These are phyloP conservation scores for Odontocerum albicorne DNA, from an alignment of 2,888 invertebrate genomes.

Conservation along the genomic window DNA sequence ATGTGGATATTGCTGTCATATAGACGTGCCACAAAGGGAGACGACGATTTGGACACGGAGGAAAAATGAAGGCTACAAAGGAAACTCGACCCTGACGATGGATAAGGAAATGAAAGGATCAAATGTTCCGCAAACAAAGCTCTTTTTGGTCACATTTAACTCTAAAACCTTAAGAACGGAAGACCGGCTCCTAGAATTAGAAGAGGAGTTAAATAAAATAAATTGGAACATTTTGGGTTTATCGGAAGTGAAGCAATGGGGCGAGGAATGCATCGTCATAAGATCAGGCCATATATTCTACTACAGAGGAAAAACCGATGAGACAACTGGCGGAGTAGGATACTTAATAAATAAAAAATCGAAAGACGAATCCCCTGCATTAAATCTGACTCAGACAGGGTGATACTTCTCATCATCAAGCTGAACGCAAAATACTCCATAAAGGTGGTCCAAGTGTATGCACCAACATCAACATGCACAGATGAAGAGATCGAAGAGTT, in stretches of 20 bases:
- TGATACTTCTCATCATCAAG: background rate
- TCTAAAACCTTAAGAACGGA: background rate
- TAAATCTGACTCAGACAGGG: background rate
- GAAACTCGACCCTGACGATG: background rate
- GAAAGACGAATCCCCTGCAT: background rate
- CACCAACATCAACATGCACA: constrained; percentile 2
- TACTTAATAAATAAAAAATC: background rate
- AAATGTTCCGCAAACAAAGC: background rate
- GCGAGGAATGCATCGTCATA: background rate
- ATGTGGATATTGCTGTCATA: too few species aligned
- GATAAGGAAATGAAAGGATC: background rate
- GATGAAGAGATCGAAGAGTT: constrained; percentile 1
- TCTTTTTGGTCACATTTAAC: background rate
- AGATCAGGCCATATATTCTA: background rate
- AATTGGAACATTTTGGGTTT: background rate
- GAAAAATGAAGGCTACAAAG: background rate
- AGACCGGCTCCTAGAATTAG: background rate
- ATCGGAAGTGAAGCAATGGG: background rate
- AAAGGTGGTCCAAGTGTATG: background rate
- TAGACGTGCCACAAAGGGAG: too few species aligned
- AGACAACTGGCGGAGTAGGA: constrained; percentile 1
- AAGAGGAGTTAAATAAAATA: background rate
- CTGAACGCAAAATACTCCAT: background rate
- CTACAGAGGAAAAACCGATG: background rate
- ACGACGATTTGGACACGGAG: constrained; percentile 3